Base-by-base conservation (phyloP, 2,797 vertebrate genomes). In the Falco biarmicus region DNA sequence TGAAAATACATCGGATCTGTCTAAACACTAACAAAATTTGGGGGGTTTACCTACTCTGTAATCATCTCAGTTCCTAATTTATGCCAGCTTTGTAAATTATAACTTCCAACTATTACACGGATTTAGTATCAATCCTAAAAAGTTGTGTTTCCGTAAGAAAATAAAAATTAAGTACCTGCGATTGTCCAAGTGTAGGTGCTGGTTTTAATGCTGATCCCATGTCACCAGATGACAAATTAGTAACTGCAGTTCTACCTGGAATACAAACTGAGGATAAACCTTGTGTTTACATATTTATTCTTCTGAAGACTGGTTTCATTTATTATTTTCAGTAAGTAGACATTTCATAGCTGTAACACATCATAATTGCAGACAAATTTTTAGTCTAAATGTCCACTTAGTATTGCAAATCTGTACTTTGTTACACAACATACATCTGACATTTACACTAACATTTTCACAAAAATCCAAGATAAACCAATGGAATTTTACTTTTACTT, bases 221-320 rank as follows among this genome's bases (percentile, higher is more conserved):
- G 39, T 98, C 97, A 77, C 93, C 96, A 74, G 97, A 84, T 32
- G 96, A 80, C 69, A 98, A 92, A 89, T 51, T 98, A 73, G 83
- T 31, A 77, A 97, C 73, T 48, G 96, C 22, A 73, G 96, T 77
- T 96, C 97, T 96, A 85, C 96, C 97, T 96, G 97, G 88, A 96
- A 97, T 92, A 97, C 90, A 97, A 95, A 96, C 97, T 97, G 84
- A 94, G 86, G 63, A 94, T 97, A 97, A 96, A 97, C 68, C 65
- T 88, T 68, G 71, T 47, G 93, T 96, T 97, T 95, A 94, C 65
- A 80, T 24, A 84, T 78, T 87, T 82, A 54, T 83, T 91, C 32
- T 22, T 82, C 41, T 48, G 13, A 74, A 82, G 28, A 86, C 13
- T 29, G 19, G 26, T 61, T 53, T 83, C 25, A 48, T 43, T 63